Evolutionary conservation across 2,888 invertebrate genomes (phyloP).

Genomic region (Drosophila infuscata): DNA sequence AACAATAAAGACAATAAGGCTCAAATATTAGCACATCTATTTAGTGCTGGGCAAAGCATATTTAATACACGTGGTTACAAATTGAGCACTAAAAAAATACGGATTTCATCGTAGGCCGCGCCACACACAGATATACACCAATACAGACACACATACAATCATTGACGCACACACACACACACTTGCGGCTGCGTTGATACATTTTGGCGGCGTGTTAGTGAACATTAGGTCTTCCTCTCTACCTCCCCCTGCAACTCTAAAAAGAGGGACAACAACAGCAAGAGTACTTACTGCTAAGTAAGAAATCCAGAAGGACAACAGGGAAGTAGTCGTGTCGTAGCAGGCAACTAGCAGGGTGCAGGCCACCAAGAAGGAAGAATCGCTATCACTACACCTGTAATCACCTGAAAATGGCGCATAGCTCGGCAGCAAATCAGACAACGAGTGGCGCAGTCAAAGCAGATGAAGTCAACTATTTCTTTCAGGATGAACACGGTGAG

Average conservation of each 20-base stretch:
- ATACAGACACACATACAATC: conserved; percentile 34
- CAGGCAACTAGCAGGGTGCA: conserved; percentile 50
- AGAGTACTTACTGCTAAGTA: neutral
- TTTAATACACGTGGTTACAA: conserved; percentile 64
- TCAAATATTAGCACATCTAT: conserved; percentile 18
- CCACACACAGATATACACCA: conserved; percentile 43
- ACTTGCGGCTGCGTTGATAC: conserved; percentile 30
- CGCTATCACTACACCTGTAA: conserved; percentile 52
- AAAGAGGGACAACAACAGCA: conserved; percentile 17
- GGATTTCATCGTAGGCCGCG: conserved; percentile 52
- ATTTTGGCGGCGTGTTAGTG: conserved; percentile 59
- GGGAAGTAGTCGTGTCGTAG: conserved; percentile 7
- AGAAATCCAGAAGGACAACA: conserved; percentile 3
- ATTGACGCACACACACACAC: conserved; percentile 31
- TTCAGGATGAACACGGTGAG: conserved; percentile 84
- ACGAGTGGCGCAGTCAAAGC: conserved; percentile 73
- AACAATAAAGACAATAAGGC: conserved; percentile 24
- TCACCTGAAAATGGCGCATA: conserved; percentile 80
- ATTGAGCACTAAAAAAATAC: conserved; percentile 58
- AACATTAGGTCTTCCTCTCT: conserved; percentile 11
- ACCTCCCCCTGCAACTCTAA: neutral
- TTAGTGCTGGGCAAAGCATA: conserved; percentile 35
- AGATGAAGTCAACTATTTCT: conserved; percentile 84
- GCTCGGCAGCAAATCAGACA: conserved; percentile 62
- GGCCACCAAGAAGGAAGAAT: conserved; percentile 36